Evolutionary conservation across 2,888 invertebrate genomes (phyloP), one percentile per base, ranked within the genome.

Genomic region (Leptinotarsa juncta): DNA sequence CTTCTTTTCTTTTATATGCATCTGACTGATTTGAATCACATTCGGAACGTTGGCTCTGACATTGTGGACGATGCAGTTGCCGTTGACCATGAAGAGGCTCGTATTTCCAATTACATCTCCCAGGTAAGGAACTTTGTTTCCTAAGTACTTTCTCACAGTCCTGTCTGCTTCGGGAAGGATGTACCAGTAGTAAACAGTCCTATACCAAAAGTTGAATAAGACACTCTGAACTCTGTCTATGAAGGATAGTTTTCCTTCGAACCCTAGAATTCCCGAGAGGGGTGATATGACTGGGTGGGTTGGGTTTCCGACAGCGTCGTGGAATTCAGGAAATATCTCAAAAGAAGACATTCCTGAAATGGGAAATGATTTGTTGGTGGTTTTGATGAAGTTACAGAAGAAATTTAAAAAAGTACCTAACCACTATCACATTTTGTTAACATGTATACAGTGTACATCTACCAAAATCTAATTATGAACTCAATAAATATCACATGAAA

Each of bases 221-320:
- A 77, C 65, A 71, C 79, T 80, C 20, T 74, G 53, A 3, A 81
- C 49, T 65, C 76, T 76, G 26, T 77, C 73, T 15, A 72, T 70
- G 57, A 79, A 76, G 12, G 71, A 20, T 3, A 75, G 50, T 15
- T 68, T 48, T 4, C 65, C 72, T 0, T 57, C 50, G 12, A 75
- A 70, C n/a, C 53, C 62, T 1, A 75, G 60, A 62, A 75, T 53
- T 49, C 60, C 60, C 4, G 57, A 57, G 67, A 83, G 83, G 7
- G 82, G 82, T 65, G 80, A 77, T 49, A 84, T 69, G n/a, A 81
- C 73, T 2, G 84, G 83, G 77, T 84, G 84, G 1, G 81, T 75
- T 10, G 83, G 81, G 76, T 84, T 84, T 16, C 83, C 83, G 4
- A 83, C 67, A 16, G 80, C 75, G 69, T 82, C 81, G 50, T 83